These are phyloP conservation scores for Microcebus ravelobensis DNA, from an alignment of 2,113 vertebrate genomes.

Conservation along the genomic window DNA sequence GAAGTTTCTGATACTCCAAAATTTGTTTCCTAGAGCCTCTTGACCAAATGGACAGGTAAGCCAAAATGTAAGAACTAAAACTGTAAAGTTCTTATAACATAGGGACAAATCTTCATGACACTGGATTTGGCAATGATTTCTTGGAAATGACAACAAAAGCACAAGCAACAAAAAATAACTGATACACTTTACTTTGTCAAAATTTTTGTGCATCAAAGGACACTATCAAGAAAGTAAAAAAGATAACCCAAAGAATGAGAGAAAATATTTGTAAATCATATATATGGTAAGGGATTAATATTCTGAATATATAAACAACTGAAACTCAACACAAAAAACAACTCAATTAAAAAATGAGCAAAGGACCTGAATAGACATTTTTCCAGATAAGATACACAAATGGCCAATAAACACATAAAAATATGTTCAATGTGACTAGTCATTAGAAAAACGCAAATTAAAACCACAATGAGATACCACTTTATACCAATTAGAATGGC, in stretches of 20 bases:
- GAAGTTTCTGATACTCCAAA: neutral
- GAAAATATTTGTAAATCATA: neutral
- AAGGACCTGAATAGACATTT: neutral
- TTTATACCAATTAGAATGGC: neutral
- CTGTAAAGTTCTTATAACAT: neutral
- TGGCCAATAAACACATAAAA: neutral
- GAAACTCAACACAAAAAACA: neutral
- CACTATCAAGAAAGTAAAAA: neutral
- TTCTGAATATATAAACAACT: neutral
- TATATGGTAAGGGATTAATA: neutral
- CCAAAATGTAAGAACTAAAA: neutral
- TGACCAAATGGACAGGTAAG: neutral
- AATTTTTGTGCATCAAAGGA: neutral
- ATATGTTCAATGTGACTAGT: neutral
- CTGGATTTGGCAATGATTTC: neutral
- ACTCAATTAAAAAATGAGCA: neutral
- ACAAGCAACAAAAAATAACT: neutral
- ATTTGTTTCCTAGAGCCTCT: neutral
- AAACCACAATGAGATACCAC: neutral
- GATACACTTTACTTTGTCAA: neutral
- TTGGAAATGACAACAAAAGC: neutral
- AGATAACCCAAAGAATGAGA: neutral
- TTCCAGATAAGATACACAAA: neutral
- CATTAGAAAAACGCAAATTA: neutral
- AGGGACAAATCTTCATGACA: neutral